These are phyloP conservation scores for Schizotus pectinicornis DNA, from an alignment of 2,888 invertebrate genomes.

Conservation along the genomic window DNA sequence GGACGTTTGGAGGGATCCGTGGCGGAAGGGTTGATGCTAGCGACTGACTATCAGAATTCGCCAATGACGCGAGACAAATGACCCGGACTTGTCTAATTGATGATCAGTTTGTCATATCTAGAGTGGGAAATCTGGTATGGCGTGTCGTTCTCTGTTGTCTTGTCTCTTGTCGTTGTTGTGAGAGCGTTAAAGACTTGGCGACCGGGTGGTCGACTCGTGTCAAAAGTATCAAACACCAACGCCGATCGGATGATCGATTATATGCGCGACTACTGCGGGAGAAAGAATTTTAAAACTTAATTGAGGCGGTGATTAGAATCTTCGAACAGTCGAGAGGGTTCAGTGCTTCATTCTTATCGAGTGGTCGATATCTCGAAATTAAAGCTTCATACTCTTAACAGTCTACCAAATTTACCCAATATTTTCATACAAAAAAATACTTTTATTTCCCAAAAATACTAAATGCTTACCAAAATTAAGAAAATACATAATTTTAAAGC, in stretches of 20 bases:
- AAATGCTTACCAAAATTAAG: too few species aligned
- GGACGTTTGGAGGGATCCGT: constrained; percentile 16
- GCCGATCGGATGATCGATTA: not conserved
- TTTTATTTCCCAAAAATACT: too few species aligned
- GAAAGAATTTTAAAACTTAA: too few species aligned
- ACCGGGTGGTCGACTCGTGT: constrained; percentile 40
- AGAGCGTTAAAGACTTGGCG: constrained; percentile 39
- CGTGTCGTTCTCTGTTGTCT: constrained; percentile 32
- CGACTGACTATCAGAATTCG: constrained; percentile 47
- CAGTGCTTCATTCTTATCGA: too few species aligned
- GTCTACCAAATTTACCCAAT: too few species aligned
- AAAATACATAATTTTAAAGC: too few species aligned
- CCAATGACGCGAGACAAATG: constrained; percentile 55
- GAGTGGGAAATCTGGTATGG: constrained; percentile 51
- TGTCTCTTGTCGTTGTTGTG: constrained; percentile 23
- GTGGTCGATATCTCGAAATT: too few species aligned
- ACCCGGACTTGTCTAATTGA: constrained; percentile 54
- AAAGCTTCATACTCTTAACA: too few species aligned
- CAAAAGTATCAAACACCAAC: constrained; percentile 19
- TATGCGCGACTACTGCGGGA: too few species aligned
- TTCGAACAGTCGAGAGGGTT: too few species aligned
- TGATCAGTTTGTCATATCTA: constrained; percentile 56
- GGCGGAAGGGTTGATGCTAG: constrained; percentile 36
- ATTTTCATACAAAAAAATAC: too few species aligned
- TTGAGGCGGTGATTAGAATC: too few species aligned